Base-by-base conservation (phyloP, 2,888 invertebrate genomes). In the Heteromurus nitidus region DNA sequence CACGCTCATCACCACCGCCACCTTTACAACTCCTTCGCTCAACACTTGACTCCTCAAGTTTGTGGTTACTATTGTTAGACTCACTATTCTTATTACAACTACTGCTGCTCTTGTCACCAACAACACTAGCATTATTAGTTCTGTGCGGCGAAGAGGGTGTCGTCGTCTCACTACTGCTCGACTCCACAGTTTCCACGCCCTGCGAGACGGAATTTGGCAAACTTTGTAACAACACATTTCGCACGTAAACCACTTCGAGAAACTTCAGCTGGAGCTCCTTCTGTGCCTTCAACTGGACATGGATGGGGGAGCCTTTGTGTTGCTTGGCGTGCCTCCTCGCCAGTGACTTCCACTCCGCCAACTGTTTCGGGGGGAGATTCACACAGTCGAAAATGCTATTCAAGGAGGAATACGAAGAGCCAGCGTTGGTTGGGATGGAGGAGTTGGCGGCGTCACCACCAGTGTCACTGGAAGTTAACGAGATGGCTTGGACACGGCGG, bases 191-290 rank as follows among this genome's bases (percentile, higher is more conserved):
- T 44, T 7, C 64, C 13, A 36, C 50, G 3, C 3, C 50, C 50
- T n/a, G 50, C 50, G 9, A 11, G 68, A 28, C n/a, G 20, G 60
- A 42, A 31, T 58, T 26, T n/a, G 76, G 76, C 11, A 76, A 47
- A 47, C 58, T 68, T 31, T 76, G 68, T 16, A 68, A 60, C n/a
- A 68, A 18, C 9, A 55, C 68, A 68, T 76, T 76, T 44, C 76
- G 53, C 30, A 76, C 68, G 28, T 68, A 68, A 2, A 26, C 26
- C 5, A 47, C 76, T n/a, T 76, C 76, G 3, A 68, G 16, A 42
- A 68, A 76, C 22, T 47, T 68, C 28, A 76, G 28, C 44, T 60
- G 22, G 26, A 44, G 50, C 22, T 55, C 28, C n/a, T 36, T 68
- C 68, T 24, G 42, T 22, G 68, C 67, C 68, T 58, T 68, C 58